Evolutionary conservation across 2,113 vertebrate species (phyloP).

Genomic region (Menura novaehollandiae): DNA sequence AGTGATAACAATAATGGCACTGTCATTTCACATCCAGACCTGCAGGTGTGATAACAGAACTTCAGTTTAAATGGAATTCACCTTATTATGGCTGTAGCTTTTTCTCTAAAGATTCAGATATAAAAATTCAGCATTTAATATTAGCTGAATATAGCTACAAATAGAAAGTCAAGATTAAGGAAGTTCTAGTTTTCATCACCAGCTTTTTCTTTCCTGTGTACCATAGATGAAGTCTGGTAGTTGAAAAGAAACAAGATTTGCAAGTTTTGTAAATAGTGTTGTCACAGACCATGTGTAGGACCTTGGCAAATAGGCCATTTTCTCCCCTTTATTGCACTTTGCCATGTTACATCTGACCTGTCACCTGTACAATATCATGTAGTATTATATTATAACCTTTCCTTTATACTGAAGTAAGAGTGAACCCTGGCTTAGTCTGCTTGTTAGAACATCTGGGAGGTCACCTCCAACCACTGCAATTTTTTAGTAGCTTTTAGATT

Average conservation of each 20-base stretch:
- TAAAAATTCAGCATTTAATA: background rate
- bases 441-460: background rate
- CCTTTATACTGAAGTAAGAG: background rate
- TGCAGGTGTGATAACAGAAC: background rate
- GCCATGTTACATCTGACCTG: background rate
- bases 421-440: background rate
- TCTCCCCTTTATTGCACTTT: background rate
- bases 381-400: background rate
- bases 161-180: background rate
- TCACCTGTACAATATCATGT: background rate
- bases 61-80: background rate
- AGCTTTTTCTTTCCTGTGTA: background rate
- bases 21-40: slow-evolving; percentile 24
- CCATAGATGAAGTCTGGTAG: background rate
- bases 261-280: background rate
- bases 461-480: background rate
- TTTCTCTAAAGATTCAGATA: background rate
- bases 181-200: background rate
- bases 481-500: background rate
- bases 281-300: background rate
- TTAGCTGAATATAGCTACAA: background rate
- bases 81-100: background rate
- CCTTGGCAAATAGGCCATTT: background rate
- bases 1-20: background rate
- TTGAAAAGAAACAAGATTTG: background rate